Evolutionary conservation across 1,140 invertebrate species (phyloP).

Genomic region (Ostrea denselamellosa): DNA sequence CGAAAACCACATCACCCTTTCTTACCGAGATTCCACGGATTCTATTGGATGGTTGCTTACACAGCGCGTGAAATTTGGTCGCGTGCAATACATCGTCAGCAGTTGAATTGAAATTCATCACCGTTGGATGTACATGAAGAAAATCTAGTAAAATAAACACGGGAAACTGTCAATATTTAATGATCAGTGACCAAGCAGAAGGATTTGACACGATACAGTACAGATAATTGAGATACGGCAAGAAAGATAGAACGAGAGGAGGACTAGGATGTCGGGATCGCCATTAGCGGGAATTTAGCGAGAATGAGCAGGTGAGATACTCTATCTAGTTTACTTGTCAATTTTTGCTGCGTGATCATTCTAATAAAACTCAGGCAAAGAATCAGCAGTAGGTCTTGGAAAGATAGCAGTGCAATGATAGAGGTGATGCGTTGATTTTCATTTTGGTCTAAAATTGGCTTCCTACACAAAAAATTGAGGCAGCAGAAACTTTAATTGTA

Average conservation of each 20-base stretch:
- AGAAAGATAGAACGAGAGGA: neutral
- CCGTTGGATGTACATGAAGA: conserved; percentile 28
- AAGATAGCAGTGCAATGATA: neutral
- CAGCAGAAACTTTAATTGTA: neutral
- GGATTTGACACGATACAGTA: conserved; percentile 4
- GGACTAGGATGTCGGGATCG: neutral
- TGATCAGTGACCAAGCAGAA: neutral
- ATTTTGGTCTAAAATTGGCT: neutral
- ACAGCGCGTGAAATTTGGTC: conserved; percentile 33
- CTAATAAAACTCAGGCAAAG: neutral
- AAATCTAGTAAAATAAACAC: conserved; percentile 21
- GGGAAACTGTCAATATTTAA: conserved; percentile 34
- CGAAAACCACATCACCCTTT: conserved; percentile 29
- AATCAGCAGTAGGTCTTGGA: neutral
- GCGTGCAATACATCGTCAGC: conserved; percentile 35
- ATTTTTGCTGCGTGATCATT: conserved; percentile 24
- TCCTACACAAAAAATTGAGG: no score
- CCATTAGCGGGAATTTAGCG: conserved; percentile 16
- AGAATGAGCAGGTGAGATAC: conserved; percentile 9
- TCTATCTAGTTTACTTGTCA: conserved; percentile 11
- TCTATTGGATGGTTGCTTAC: conserved; percentile 8
- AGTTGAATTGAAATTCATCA: conserved; percentile 40
- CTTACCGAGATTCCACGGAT: neutral
- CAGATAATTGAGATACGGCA: conserved; percentile 2
- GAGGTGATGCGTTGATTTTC: neutral